Percentiles rank a stretch among this genome's conserved stretches.
Evolutionary conservation across 2,113 vertebrate genomes (phyloP).

Genomic region (Pluvialis apricaria): DNA sequence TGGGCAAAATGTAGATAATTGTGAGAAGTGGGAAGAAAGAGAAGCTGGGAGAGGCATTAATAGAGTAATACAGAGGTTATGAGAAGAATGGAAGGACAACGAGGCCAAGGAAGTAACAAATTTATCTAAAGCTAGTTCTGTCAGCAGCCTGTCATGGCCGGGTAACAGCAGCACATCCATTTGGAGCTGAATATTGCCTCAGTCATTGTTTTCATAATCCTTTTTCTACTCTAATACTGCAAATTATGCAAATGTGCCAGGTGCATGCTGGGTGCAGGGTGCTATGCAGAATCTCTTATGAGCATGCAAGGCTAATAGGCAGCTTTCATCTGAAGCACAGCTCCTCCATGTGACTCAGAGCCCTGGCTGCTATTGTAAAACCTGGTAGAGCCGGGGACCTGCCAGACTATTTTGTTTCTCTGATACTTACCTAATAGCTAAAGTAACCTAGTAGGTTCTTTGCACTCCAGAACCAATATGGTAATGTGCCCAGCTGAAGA

Average conservation of each 20-base stretch:
- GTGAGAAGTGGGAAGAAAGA: background rate
- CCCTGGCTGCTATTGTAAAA: background rate
- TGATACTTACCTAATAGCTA: background rate
- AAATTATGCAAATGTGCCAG: conserved; percentile 31
- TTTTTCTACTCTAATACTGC: conserved; percentile 3
- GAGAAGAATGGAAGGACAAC: background rate
- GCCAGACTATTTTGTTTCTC: background rate
- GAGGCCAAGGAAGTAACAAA: background rate
- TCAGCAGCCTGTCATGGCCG: background rate
- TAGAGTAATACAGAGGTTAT: background rate
- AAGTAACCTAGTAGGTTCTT: background rate
- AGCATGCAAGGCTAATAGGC: background rate
- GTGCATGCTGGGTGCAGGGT: conserved; percentile 23
- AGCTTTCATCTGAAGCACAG: background rate
- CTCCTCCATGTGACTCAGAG: background rate
- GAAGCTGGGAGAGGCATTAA: background rate
- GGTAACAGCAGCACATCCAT: background rate
- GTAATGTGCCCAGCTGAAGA: background rate
- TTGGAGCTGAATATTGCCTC: background rate
- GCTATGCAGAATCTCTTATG: background rate
- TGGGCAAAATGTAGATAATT: background rate
- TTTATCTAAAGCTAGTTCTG: background rate
- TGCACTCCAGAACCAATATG: background rate
- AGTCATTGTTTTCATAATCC: conserved; percentile 8
- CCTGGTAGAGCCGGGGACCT: background rate